These are phyloP conservation scores for Lepidonotus clava DNA, from an alignment of 2,888 invertebrate genomes.

Conservation along the genomic window DNA sequence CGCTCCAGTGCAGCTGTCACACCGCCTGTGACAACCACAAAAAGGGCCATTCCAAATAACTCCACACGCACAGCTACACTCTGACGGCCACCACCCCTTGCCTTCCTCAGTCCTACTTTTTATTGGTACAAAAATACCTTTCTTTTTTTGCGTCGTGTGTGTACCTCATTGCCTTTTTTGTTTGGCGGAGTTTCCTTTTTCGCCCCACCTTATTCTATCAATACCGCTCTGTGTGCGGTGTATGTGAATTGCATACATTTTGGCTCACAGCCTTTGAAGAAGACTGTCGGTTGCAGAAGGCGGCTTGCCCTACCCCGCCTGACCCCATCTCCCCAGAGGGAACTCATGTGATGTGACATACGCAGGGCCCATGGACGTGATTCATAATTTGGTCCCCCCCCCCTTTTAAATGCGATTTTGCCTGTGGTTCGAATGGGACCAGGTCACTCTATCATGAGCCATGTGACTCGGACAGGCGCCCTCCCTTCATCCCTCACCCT, in stretches of 20 bases:
- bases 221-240: background rate
- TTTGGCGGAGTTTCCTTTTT: no score
- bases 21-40: background rate
- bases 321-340: background rate
- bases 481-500: background rate
- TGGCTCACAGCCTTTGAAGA: background rate
- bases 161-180: no score
- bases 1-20: background rate
- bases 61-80: background rate
- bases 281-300: background rate
- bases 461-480: background rate
- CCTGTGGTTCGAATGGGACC: background rate
- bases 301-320: background rate
- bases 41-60: background rate
- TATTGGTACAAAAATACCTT: no score
- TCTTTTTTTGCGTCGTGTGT: no score
- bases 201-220: no score
- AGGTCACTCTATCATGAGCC: background rate
- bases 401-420: slow-evolving; percentile 8
- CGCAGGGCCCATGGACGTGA: background rate
- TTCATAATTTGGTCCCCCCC: slow-evolving; percentile 6
- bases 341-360: slow-evolving; percentile 7
- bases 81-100: no score
- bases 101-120: no score
- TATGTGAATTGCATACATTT: background rate